These are phyloP conservation scores for Scalopus aquaticus DNA, from an alignment of 2,113 vertebrate genomes.

Conservation along the genomic window DNA sequence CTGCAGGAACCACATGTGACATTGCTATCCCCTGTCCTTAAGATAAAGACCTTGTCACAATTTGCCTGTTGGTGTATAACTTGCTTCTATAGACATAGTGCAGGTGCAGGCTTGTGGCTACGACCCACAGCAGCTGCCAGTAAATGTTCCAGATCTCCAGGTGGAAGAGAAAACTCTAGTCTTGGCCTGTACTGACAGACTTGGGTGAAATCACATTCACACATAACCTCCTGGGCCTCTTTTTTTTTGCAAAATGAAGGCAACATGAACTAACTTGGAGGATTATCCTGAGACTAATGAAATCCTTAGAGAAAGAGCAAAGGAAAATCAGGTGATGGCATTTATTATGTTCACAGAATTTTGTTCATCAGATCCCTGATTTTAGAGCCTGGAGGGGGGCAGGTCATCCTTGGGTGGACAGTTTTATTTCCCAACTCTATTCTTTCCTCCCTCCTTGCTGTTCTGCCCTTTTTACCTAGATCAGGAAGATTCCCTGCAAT, in stretches of 20 bases:
- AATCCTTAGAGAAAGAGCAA: slow-evolving; percentile 19
- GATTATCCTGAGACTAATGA: not conserved
- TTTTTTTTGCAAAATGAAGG: slow-evolving; percentile 33
- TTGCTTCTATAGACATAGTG: not conserved
- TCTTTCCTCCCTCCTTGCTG: not conserved
- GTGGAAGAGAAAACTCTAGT: not conserved
- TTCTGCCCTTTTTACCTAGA: not conserved
- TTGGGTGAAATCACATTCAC: not conserved
- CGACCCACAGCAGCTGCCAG: not conserved
- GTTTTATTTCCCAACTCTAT: not conserved
- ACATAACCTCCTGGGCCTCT: not conserved
- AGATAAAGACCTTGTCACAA: not conserved
- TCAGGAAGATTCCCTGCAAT: not conserved
- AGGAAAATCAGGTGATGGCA: not conserved
- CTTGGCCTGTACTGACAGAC: not conserved
- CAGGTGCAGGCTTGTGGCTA: not conserved
- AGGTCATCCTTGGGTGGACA: too few species aligned
- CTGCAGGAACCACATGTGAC: not conserved
- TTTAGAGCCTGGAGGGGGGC: not conserved
- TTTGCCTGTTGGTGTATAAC: not conserved
- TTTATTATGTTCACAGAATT: not conserved
- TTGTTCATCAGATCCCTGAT: not conserved
- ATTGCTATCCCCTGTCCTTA: not conserved
- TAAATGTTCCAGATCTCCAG: not conserved
- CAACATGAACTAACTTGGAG: not conserved